A percentile compares a stretch with the other conserved stretches of the same genome.
Conservation (phyloP, 2,113 vertebrate species). For the Prunella fulvescens region DNA sequence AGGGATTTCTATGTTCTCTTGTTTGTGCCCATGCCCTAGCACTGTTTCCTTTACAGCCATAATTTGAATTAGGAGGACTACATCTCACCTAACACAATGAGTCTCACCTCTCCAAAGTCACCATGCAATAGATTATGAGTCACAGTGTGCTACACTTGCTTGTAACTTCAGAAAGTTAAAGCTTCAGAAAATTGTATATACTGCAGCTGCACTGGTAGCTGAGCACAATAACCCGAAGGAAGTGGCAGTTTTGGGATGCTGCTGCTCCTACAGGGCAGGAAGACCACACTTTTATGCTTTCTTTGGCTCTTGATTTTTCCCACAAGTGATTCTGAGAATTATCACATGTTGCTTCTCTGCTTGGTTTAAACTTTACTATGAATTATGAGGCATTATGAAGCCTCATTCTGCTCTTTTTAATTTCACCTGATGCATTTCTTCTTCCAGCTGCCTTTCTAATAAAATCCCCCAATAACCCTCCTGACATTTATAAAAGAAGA, state of each 20-base stretch:
- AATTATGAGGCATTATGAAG: neutral
- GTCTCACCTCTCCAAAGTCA: neutral
- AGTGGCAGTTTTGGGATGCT: neutral
- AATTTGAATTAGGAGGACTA: neutral
- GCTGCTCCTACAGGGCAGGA: neutral
- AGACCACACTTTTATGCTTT: neutral
- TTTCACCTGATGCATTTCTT: conserved; percentile 14
- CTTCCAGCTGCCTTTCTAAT: neutral
- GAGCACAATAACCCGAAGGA: neutral
- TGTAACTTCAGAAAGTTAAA: neutral
- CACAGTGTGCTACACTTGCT: neutral
- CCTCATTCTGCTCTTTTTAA: neutral
- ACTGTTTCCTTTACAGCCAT: neutral
- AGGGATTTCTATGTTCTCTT: neutral
- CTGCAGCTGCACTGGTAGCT: neutral
- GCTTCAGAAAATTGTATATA: neutral
- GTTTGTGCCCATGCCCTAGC: neutral
- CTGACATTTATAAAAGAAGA: neutral
- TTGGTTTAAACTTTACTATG: neutral
- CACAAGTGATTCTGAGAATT: neutral
- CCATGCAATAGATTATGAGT: neutral
- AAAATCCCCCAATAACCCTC: neutral
- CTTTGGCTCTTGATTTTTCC: neutral
- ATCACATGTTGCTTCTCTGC: neutral
- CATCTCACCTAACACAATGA: neutral